Evolutionary conservation across 2,797 vertebrate genomes (phyloP).

Genomic region (Diplodus puntazzo): DNA sequence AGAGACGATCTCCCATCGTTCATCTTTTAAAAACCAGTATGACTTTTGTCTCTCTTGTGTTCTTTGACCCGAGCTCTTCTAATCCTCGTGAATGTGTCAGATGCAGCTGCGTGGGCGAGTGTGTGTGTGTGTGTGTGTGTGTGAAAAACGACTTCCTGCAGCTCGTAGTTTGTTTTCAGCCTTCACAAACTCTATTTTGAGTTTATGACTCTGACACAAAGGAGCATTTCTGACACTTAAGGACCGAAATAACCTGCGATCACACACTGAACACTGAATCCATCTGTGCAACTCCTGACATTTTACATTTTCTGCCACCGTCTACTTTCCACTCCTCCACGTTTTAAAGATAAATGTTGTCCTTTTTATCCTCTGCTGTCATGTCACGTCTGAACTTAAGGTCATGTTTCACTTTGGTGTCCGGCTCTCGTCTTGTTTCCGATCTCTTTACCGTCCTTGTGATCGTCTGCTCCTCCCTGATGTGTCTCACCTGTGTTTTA

Average conservation of each 20-base stretch:
- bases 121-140: neutral
- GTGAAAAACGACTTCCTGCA: constrained; percentile 7
- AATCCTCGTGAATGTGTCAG: neutral
- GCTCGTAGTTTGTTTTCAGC: constrained; percentile 10
- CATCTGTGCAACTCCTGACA: neutral
- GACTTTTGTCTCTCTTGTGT: neutral
- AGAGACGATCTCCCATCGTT: neutral
- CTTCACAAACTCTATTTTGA: constrained; percentile 24
- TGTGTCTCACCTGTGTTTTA: no score
- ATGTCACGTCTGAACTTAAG: no score
- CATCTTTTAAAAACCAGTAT: neutral
- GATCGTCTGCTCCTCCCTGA: no score
- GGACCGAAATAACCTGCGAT: constrained; percentile 25
- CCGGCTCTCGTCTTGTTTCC: no score
- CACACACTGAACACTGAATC: constrained; percentile 5
- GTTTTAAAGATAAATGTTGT: no score
- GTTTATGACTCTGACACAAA: constrained; percentile 21
- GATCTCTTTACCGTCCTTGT: no score
- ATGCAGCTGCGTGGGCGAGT: neutral
- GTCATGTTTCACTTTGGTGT: no score
- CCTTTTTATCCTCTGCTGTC: no score
- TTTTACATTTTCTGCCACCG: no score
- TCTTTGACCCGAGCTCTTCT: neutral
- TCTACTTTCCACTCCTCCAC: no score
- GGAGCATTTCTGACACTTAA: constrained; percentile 34